phyloP scores from a whole-genome alignment of 2,888 invertebrate genomes.

The Parnassius glacialis region DNA sequence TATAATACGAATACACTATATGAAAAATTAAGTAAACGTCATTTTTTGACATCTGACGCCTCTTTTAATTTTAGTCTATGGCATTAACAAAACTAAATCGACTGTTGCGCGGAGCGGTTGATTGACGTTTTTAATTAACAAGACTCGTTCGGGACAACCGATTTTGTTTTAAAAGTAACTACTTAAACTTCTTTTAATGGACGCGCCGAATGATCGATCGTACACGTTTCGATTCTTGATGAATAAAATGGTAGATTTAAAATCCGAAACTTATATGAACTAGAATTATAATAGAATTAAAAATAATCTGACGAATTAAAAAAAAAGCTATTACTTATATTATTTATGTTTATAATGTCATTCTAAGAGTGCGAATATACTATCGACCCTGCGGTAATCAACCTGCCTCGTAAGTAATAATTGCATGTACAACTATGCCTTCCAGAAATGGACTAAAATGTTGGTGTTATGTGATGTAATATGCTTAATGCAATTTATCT shows the following conservation, averaged over 20 bases:
- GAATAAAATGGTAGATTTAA: conserved; percentile 23
- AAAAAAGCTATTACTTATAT: too few relatives aligned
- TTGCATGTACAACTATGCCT: too few relatives aligned
- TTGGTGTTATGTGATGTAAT: too few relatives aligned
- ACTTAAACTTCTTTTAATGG: conserved; percentile 39
- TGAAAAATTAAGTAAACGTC: conserved; percentile 13
- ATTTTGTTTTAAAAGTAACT: conserved; percentile 42
- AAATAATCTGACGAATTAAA: too few relatives aligned
- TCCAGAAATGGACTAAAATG: too few relatives aligned
- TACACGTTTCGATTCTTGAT: conserved; percentile 31
- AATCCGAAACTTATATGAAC: background rate
- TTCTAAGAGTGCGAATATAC: too few relatives aligned
- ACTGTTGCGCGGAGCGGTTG: conserved; percentile 44
- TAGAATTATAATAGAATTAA: too few relatives aligned
- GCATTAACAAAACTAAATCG: conserved; percentile 47
- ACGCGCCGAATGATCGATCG: conserved; percentile 50
- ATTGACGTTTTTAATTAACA: conserved; percentile 75
- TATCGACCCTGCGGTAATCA: too few relatives aligned
- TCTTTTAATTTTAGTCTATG: conserved; percentile 45
- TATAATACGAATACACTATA: background rate
- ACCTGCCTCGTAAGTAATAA: too few relatives aligned
- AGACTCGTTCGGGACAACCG: conserved; percentile 45
- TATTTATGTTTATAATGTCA: too few relatives aligned
- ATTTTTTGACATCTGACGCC: conserved; percentile 24
- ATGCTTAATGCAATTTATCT: too few relatives aligned